Percentiles rank a stretch among this genome's conserved stretches.
phyloP scores from a whole-genome alignment of 2,113 vertebrate species.

The Pangasianodon hypophthalmus region DNA sequence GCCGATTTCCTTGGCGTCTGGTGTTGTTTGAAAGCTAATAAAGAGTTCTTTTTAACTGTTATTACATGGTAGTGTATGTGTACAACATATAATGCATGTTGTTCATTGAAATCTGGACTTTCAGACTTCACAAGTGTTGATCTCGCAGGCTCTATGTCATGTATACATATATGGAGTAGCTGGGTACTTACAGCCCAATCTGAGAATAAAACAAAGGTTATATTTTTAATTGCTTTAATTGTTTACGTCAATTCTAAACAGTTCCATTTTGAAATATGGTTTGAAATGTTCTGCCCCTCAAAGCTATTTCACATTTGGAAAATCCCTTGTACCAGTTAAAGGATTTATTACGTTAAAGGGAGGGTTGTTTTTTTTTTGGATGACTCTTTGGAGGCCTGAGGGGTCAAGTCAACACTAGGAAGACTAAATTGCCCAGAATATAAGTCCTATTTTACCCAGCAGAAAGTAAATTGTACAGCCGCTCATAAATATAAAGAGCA shows the following conservation, averaged over 20 bases:
- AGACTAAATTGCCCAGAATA: neutral
- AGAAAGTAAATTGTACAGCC: neutral
- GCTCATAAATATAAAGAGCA: neutral
- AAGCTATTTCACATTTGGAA: neutral
- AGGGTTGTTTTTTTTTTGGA: neutral
- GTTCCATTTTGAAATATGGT: neutral
- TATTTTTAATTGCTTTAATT: neutral
- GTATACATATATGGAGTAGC: neutral
- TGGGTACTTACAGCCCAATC: neutral
- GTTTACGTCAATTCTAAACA: neutral
- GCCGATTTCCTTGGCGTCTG: neutral
- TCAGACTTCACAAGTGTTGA: neutral
- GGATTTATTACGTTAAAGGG: neutral
- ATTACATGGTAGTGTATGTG: neutral
- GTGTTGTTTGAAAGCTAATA: neutral
- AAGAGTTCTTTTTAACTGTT: neutral
- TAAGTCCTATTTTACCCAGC: neutral
- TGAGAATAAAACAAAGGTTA: neutral
- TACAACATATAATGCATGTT: neutral
- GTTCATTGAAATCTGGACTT: neutral
- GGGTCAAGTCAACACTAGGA: neutral
- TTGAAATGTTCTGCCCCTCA: neutral
- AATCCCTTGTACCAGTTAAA: neutral
- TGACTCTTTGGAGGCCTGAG: neutral
- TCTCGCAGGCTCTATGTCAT: neutral